Evolutionary conservation across 2,797 vertebrate species (phyloP), one percentile per base, ranked within the genome.

Genomic region (Squalus acanthias): DNA sequence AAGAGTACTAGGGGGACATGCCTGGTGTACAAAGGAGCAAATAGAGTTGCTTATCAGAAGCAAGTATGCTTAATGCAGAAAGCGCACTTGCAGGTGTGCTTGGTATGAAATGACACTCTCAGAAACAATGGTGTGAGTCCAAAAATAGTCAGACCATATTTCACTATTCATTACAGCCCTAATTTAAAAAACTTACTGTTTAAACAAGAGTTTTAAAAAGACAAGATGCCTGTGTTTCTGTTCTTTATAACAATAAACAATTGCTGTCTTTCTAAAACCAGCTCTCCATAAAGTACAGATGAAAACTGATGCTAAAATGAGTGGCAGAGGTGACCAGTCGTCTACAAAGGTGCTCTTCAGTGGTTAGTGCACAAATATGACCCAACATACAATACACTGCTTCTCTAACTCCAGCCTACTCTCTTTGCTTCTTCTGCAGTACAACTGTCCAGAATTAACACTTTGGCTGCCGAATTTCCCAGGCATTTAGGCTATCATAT

Each of bases 241-340:
- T 74, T 33, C 24, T 60, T 95, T 76, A 22, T 39, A 46, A 67
- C 46, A 76, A 76, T 76, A 4, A 60, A 57, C 70, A 33, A 95
- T 76, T 95, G 20, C 6, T 74, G 50, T 74, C 70, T 74, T 95
- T 76, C 29, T 72, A 76, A 76, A 76, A 76, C 46, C 94, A 95
- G 53, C 70, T 95, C 70, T 29, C 70, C 69, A 57, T 76, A n/a
- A 76, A 76, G 15, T 76, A 60, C 94, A 74, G 94, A 95, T 92
- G 89, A 60, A 91, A 91, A 63, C 33, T 63, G 88, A 89, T 20
- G 67, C 69, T 53, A 70, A 95, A 76, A 57, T 76, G 50, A 57
- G 15, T 95, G 94, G 69, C 46, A 46, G 67, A 69, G 39, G 9
- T 95, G 2, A 95, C 46, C 67, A 76, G 29, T 76, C 13, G 29